Evolutionary conservation across 2,113 vertebrate species (phyloP).

Genomic region (Psilopsiagon aymara): DNA sequence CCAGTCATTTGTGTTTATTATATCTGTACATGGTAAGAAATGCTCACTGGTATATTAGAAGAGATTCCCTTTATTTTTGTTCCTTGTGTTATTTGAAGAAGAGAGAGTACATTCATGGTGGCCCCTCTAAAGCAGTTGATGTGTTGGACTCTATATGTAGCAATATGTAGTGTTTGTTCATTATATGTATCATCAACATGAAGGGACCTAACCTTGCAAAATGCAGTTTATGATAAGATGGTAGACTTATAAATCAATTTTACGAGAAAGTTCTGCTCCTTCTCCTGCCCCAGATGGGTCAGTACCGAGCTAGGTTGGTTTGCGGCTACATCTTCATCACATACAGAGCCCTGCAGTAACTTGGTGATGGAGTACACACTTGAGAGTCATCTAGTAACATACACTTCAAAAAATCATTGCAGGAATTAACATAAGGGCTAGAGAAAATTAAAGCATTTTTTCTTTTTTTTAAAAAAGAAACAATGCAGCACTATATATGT

Average conservation of each 20-base stretch:
- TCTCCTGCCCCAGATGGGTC: not conserved
- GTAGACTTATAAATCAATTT: not conserved
- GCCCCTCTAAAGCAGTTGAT: not conserved
- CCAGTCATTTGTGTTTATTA: not conserved
- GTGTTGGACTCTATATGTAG: not conserved
- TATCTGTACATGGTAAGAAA: not conserved
- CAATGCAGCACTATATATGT: not conserved
- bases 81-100: not conserved
- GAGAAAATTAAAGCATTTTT: not conserved
- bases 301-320: not conserved
- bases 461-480: not conserved
- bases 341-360: not conserved
- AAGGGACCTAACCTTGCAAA: not conserved
- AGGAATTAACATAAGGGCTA: not conserved
- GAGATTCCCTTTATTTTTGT: not conserved
- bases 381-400: not conserved
- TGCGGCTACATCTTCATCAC: not conserved
- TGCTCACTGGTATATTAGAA: not conserved
- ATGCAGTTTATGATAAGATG: not conserved
- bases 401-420: not conserved
- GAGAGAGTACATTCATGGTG: not conserved
- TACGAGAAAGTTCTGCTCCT: not conserved
- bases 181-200: not conserved
- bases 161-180: not conserved
- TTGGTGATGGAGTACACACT: not conserved